These are phyloP conservation scores for Chymomyza procnemis DNA, from an alignment of 2,888 invertebrate genomes.

Conservation along the genomic window DNA sequence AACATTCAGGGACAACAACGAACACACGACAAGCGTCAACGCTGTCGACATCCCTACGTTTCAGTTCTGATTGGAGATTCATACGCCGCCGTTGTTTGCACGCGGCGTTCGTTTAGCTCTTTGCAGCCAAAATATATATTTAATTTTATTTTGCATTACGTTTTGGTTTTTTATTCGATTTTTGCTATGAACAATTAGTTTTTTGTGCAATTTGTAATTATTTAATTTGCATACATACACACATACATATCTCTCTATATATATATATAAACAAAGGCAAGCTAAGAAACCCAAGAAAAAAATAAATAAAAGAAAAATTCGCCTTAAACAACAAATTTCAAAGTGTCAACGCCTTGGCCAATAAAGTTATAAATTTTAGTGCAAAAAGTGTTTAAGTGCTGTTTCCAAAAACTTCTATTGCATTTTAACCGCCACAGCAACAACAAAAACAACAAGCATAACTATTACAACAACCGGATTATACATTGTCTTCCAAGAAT, in stretches of 20 bases:
- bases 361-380: slow-evolving; percentile 20
- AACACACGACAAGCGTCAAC: slow-evolving; percentile 50
- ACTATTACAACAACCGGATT: slow-evolving; percentile 44
- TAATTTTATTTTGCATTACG: slow-evolving; percentile 48
- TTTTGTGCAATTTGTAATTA: slow-evolving; percentile 44
- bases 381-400: slow-evolving; percentile 38
- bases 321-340: slow-evolving; percentile 23
- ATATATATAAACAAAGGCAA: slow-evolving; percentile 21
- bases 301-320: too few relatives aligned
- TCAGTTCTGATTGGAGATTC: slow-evolving; percentile 76
- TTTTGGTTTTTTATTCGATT: slow-evolving; percentile 34
- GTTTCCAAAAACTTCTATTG: slow-evolving; percentile 41
- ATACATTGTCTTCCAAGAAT: slow-evolving; percentile 55
- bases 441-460: neutral
- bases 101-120: slow-evolving; percentile 62
- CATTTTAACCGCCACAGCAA: slow-evolving; percentile 9
- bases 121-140: slow-evolving; percentile 52
- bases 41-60: slow-evolving; percentile 73
- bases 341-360: slow-evolving; percentile 9
- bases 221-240: slow-evolving; percentile 21
- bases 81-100: slow-evolving; percentile 72
- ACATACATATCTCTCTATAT: too few relatives aligned
- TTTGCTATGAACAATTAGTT: slow-evolving; percentile 1
- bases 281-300: slow-evolving; percentile 11
- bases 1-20: slow-evolving; percentile 16